Evolutionary conservation across 2,888 invertebrate genomes (phyloP), one percentile per base, ranked within the genome.

Genomic region (Drosophila formosana): DNA sequence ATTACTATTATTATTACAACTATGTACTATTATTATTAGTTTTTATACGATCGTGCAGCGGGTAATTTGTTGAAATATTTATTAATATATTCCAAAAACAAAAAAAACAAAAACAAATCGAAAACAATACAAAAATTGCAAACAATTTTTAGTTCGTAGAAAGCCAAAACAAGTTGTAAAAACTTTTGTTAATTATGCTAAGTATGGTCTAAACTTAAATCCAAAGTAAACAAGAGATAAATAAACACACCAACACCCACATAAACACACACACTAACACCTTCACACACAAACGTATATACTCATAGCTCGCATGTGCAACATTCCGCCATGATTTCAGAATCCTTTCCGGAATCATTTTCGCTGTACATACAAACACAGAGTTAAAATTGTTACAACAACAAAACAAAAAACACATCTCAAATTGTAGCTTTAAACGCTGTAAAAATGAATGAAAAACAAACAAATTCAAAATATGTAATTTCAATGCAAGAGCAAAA

Each of bases 361-460:
- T 66, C 69, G 74, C 87, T 82, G 82, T 89, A 89, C 77, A 88
- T 82, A 80, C 55, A 75, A 13, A 74, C 53, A 56, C 39, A 53
- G 66, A 58, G 30, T 79, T 58, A 9, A 73, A 66, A 72, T 61
- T 68, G 49, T 51, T 41, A 64, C 55, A 60, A 60, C 13, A 66
- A 37, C 37, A 37, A 37, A 9, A 34, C 34, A 37, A 37, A 28
- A 45, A 56, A 63, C 68, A 72, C 84, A 83, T 82, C 88, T 86
- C 83, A 85, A 77, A 77, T 62, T 75, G 70, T 86, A 89, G 89
- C 89, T 89, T 89, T 89, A 85, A 85, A 88, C 50, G 68, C 71
- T 86, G 78, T 82, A 88, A 57, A 67, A 55, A 8, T 11, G 3
- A 85, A 67, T 66, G 63, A 68, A 63, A 55, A 62, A 56, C 53